phyloP scores from a whole-genome alignment of 2,113 vertebrate genomes.

The Thomomys bottae region DNA sequence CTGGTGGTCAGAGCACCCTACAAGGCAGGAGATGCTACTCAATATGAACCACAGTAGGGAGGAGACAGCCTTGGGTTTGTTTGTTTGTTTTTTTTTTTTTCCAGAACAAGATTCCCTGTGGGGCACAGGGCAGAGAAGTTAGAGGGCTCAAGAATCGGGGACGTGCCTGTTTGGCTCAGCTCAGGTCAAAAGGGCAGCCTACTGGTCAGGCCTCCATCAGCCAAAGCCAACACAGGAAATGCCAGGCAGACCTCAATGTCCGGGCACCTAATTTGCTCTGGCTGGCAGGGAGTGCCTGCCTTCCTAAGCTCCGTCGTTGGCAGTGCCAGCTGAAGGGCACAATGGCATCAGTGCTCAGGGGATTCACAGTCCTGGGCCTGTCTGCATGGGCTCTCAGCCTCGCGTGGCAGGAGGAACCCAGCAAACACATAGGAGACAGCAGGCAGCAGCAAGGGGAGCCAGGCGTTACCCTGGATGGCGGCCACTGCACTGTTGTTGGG shows the following conservation, averaged over 20 bases:
- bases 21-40: constrained; percentile 56
- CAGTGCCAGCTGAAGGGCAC: not conserved
- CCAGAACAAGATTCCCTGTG: constrained; percentile 71
- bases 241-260: constrained; percentile 76
- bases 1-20: constrained; percentile 37
- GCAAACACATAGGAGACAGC: constrained; percentile 52
- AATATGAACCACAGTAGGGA: not conserved
- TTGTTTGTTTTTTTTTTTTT: not conserved
- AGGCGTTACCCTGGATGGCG: constrained; percentile 73
- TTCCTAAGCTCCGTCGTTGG: constrained; percentile 37
- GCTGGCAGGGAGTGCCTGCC: constrained; percentile 52
- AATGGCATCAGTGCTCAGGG: not conserved
- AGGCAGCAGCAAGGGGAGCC: constrained; percentile 69
- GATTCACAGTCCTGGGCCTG: not conserved
- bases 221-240: constrained; percentile 84
- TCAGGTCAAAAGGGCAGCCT: constrained; percentile 75
- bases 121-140: constrained; percentile 64
- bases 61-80: constrained; percentile 15
- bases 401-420: not conserved
- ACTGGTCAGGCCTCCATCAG: constrained; percentile 69
- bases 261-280: constrained; percentile 72
- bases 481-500: constrained; percentile 62
- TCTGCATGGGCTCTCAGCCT: not conserved
- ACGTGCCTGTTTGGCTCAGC: constrained; percentile 65
- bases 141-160: constrained; percentile 59